These are phyloP conservation scores for Sabatieria punctata DNA, from an alignment of 2,888 invertebrate genomes.

Conservation along the genomic window DNA sequence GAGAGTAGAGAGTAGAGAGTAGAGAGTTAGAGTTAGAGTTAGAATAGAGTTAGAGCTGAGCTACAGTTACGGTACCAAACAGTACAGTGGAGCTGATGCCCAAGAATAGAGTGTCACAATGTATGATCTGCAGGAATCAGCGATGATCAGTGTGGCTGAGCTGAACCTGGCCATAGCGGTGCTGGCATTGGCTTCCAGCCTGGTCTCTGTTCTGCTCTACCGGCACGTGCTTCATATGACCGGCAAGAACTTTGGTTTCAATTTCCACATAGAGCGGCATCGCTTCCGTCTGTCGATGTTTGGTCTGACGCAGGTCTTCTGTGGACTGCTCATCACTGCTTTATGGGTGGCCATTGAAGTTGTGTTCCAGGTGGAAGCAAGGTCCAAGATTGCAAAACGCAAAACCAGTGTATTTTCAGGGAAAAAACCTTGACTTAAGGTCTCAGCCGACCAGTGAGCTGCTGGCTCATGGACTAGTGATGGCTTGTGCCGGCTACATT, in stretches of 20 bases:
- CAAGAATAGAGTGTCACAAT: too few relatives aligned
- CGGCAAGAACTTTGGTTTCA: slow-evolving; percentile 7
- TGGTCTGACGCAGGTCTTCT: slow-evolving; percentile 6
- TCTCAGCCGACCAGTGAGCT: slow-evolving; percentile 6
- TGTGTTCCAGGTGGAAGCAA: slow-evolving; percentile 5
- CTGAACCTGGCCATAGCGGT: not conserved
- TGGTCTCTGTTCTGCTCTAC: slow-evolving; percentile 1
- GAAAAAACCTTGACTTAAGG: not conserved
- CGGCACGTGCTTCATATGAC: not conserved
- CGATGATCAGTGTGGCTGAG: not conserved
- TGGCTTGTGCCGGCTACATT: slow-evolving; percentile 3
- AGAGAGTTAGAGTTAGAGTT: too few relatives aligned
- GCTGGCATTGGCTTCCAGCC: not conserved
- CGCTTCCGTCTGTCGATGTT: slow-evolving; percentile 6
- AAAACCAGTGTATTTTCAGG: not conserved
- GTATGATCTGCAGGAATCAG: too few relatives aligned
- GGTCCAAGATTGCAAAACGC: not conserved
- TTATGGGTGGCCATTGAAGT: slow-evolving; percentile 7
- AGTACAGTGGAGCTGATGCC: too few relatives aligned
- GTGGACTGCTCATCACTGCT: slow-evolving; percentile 5
- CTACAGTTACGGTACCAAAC: too few relatives aligned
- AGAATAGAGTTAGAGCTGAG: too few relatives aligned
- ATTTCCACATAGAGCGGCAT: slow-evolving; percentile 4
- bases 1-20: too few relatives aligned
- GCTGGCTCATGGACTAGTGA: slow-evolving; percentile 4